Evolutionary conservation across 1,140 invertebrate species (phyloP).

Genomic region (Bradysia coprophila): DNA sequence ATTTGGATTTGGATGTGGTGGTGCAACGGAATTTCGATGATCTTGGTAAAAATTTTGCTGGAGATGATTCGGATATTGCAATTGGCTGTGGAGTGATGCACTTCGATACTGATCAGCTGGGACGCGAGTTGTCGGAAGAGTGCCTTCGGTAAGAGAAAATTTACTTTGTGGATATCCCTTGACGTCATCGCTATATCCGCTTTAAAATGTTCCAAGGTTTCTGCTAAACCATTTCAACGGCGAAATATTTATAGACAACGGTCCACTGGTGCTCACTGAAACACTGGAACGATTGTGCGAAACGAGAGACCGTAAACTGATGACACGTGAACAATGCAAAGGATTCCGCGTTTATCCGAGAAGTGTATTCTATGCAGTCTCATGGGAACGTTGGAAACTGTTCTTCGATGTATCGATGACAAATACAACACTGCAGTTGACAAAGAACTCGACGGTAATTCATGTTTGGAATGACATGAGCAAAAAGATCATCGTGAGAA

Average conservation of each 20-base stretch:
- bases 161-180: not conserved
- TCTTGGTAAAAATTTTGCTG: not conserved
- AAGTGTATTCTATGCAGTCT: not conserved
- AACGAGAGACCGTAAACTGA: not conserved
- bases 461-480: not conserved
- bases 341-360: not conserved
- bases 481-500: not conserved
- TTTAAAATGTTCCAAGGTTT: not conserved
- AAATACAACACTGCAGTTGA: not conserved
- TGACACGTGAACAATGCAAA: not conserved
- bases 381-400: not conserved
- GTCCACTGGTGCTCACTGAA: not conserved
- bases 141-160: not conserved
- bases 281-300: not conserved
- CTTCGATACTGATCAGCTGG: not conserved
- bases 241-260: not conserved
- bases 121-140: not conserved
- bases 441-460: not conserved
- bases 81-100: not conserved
- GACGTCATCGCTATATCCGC: not conserved
- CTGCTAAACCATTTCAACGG: not conserved
- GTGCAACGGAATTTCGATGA: not conserved
- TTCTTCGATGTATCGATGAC: not conserved
- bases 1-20: constrained; percentile 3
- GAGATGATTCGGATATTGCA: not conserved